A percentile compares a stretch with the other conserved stretches of the same genome.
These are phyloP conservation scores for Tolypeutes matacus DNA, from an alignment of 2,797 vertebrate genomes.

Conservation along the genomic window DNA sequence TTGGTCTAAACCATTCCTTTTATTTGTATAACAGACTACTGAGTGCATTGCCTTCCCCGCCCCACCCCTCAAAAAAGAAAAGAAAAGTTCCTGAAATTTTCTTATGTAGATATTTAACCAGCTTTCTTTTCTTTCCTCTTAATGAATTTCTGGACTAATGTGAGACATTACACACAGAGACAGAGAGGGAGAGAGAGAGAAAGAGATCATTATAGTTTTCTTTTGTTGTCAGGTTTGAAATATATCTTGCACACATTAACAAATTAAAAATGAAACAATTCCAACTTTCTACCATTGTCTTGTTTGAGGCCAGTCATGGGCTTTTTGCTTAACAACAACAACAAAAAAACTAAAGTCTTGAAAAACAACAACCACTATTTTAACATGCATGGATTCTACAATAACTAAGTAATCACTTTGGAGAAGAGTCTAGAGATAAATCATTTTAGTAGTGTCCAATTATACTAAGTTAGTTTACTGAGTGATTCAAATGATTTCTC, in stretches of 20 bases:
- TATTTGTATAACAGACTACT: slow-evolving; percentile 44
- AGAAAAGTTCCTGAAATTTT: not conserved
- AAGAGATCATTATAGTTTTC: not conserved
- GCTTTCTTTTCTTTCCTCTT: slow-evolving; percentile 10
- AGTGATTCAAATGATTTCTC: slow-evolving; percentile 29
- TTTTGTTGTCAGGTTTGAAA: slow-evolving; percentile 21
- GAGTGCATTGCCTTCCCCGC: not conserved
- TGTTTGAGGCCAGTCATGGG: not conserved
- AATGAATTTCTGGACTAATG: not conserved
- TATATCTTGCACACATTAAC: slow-evolving; percentile 2
- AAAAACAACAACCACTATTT: not conserved
- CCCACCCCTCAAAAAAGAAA: not conserved
- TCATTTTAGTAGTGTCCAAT: not conserved
- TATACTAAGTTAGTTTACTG: not conserved
- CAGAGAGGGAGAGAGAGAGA: not conserved
- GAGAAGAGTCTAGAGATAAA: not conserved
- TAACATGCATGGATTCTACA: not conserved
- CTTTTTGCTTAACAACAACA: not conserved
- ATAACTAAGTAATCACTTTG: not conserved
- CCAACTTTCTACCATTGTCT: slow-evolving; percentile 2
- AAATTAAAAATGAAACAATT: slow-evolving; percentile 49
- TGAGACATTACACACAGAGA: not conserved
- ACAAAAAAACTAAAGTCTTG: not conserved
- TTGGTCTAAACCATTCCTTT: slow-evolving; percentile 16
- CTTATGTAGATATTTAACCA: not conserved